Conservation (phyloP, 2,888 invertebrate genomes). For the Danaus chrysippus region DNA sequence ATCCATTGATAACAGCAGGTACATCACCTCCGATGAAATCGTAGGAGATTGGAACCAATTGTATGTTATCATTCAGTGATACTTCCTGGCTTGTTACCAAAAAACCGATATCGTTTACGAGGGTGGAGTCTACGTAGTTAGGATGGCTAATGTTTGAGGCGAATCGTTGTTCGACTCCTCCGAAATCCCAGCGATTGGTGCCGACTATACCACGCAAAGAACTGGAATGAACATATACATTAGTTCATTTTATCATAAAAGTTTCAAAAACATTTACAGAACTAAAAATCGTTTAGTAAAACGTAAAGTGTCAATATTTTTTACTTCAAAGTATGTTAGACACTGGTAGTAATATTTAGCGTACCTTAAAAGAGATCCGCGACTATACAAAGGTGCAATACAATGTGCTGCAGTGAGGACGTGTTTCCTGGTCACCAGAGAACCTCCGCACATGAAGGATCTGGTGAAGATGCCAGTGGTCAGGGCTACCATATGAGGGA, state of each 20-base stretch:
- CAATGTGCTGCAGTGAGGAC: slow-evolving; percentile 46
- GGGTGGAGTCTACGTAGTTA: slow-evolving; percentile 40
- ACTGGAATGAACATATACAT: slow-evolving; percentile 37
- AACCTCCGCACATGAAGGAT: slow-evolving; percentile 35
- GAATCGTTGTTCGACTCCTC: slow-evolving; percentile 42
- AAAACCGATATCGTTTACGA: slow-evolving; percentile 44
- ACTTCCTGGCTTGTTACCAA: slow-evolving; percentile 35
- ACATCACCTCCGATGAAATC: slow-evolving; percentile 34
- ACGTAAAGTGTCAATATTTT: not conserved
- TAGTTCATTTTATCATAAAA: too few species aligned
- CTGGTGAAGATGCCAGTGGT: slow-evolving; percentile 32
- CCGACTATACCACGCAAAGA: slow-evolving; percentile 50
- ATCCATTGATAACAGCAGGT: slow-evolving; percentile 37
- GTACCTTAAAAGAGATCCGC: not conserved
- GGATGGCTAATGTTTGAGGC: slow-evolving; percentile 53
- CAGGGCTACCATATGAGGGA: slow-evolving; percentile 41
- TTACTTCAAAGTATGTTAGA: not conserved
- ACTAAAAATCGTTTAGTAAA: too few species aligned
- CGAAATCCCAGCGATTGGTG: slow-evolving; percentile 52
- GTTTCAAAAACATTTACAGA: too few species aligned
- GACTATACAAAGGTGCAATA: slow-evolving; percentile 23
- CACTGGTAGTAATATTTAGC: too few species aligned
- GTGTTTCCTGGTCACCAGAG: slow-evolving; percentile 31
- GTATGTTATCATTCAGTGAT: slow-evolving; percentile 21
- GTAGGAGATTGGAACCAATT: slow-evolving; percentile 28